phyloP scores from a whole-genome alignment of 2,113 vertebrate species.

The Orycteropus afer region DNA sequence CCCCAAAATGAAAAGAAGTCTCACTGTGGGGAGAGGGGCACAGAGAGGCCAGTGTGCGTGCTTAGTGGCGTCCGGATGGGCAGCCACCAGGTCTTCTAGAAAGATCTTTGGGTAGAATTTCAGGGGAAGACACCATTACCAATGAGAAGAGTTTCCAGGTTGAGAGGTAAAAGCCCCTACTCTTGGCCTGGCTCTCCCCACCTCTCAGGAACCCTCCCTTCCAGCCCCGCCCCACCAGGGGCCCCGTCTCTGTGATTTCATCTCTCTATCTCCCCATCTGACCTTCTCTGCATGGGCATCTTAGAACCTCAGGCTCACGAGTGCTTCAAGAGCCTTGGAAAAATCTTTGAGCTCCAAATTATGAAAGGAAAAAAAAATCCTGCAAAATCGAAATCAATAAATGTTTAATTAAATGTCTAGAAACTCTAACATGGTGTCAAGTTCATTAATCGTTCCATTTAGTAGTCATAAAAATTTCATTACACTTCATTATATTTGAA shows the following conservation, averaged over 20 bases:
- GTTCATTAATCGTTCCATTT: not conserved
- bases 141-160: not conserved
- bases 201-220: fast-evolving
- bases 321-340: not conserved
- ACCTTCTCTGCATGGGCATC: not conserved
- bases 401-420: conserved; percentile 39
- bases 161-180: not conserved
- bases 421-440: not conserved
- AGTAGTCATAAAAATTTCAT: not conserved
- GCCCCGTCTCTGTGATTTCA: fast-evolving
- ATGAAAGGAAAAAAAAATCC: no score
- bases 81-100: not conserved
- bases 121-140: no score
- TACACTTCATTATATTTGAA: not conserved
- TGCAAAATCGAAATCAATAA: not conserved
- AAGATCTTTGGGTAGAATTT: not conserved
- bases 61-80: not conserved
- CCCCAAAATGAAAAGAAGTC: not conserved
- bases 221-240: fast-evolving
- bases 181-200: no score
- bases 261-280: not conserved
- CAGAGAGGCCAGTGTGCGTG: not conserved
- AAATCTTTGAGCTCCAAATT: not conserved
- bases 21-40: not conserved
- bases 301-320: not conserved